Conservation (phyloP, 1,140 invertebrate species). For the Tachypleus tridentatus region DNA sequence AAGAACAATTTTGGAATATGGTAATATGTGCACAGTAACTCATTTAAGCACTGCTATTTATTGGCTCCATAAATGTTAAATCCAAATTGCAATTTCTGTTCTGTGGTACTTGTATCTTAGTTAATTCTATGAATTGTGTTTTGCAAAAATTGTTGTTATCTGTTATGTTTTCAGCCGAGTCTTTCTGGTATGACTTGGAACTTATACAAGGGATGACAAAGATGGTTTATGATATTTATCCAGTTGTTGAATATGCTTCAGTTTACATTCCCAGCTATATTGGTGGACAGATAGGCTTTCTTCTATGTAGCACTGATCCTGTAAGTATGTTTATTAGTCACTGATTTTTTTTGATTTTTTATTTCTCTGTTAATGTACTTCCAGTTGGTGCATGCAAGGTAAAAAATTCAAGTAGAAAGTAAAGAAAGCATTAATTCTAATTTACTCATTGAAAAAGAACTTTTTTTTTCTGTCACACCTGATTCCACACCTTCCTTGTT, state of each 20-base stretch:
- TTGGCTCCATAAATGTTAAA: neutral
- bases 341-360: neutral
- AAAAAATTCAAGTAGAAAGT: neutral
- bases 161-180: slow-evolving; percentile 59
- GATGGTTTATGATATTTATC: slow-evolving; percentile 62
- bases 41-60: too few relatives aligned
- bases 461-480: too few relatives aligned
- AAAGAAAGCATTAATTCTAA: neutral
- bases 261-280: slow-evolving; percentile 89
- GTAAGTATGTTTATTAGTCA: slow-evolving; percentile 32
- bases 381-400: neutral
- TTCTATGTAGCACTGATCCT: slow-evolving; percentile 55
- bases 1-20: too few relatives aligned
- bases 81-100: neutral
- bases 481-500: too few relatives aligned
- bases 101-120: neutral
- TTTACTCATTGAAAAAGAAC: neutral
- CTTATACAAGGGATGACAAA: slow-evolving; percentile 60
- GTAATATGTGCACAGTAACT: too few relatives aligned
- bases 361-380: neutral
- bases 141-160: neutral
- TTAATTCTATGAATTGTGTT: neutral
- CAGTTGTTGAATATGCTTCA: slow-evolving; percentile 60
- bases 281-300: slow-evolving; percentile 87
- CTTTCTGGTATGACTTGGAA: slow-evolving; percentile 72